phyloP scores from a whole-genome alignment of 2,797 vertebrate species.

The Momotus momota region DNA sequence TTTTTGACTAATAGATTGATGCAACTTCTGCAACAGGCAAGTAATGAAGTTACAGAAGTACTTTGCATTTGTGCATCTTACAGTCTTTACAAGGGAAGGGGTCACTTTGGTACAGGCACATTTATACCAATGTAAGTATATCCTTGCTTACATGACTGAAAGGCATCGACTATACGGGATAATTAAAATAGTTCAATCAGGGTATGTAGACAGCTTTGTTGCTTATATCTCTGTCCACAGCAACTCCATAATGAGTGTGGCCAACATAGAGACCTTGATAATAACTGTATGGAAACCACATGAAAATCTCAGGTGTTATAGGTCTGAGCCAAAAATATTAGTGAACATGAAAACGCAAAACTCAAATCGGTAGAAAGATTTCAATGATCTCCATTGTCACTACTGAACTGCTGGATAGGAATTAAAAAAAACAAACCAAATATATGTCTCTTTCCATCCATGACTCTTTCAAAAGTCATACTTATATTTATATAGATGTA shows the following conservation, averaged over 20 bases:
- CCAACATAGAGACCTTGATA: neutral
- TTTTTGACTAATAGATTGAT: neutral
- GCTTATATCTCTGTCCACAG: neutral
- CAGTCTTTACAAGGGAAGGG: neutral
- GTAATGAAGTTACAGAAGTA: neutral
- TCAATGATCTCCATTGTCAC: neutral
- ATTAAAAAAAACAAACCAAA: neutral
- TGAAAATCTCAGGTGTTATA: neutral
- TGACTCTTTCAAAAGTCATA: neutral
- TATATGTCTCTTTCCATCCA: neutral
- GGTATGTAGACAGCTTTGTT: neutral
- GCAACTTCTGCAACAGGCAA: accelerated
- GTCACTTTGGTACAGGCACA: neutral
- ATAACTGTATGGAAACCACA: neutral
- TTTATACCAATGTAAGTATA: neutral
- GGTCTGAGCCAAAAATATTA: neutral
- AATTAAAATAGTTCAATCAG: neutral
- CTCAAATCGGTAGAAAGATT: neutral
- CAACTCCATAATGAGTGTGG: neutral
- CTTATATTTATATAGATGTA: neutral
- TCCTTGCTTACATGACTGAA: neutral
- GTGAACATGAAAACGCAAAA: neutral
- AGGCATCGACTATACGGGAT: neutral
- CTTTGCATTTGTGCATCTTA: neutral
- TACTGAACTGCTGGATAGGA: neutral